Percentiles rank a stretch among this genome's conserved stretches.
phyloP scores from a whole-genome alignment of 2,888 invertebrate species.

The Aporophyla nigra region DNA sequence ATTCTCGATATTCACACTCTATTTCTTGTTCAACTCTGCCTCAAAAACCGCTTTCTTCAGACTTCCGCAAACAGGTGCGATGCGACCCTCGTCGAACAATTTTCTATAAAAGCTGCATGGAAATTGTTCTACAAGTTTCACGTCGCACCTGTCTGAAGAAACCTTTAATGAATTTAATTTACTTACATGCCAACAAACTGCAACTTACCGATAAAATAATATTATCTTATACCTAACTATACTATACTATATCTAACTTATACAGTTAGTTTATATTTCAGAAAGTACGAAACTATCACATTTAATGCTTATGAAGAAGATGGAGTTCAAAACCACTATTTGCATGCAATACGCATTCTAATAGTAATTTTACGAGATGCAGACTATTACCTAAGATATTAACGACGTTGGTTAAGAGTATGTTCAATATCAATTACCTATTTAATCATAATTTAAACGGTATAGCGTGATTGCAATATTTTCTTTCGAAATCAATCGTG shows the following conservation, averaged over 20 bases:
- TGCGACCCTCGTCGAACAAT: too few relatives aligned
- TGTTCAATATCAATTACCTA: slow-evolving; percentile 56
- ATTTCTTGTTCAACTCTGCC: background rate
- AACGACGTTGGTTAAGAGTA: slow-evolving; percentile 32
- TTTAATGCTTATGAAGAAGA: background rate
- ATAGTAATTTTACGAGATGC: slow-evolving; percentile 20
- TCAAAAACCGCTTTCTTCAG: background rate
- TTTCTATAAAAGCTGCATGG: too few relatives aligned
- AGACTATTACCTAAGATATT: slow-evolving; percentile 36
- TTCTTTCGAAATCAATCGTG: slow-evolving; percentile 69
- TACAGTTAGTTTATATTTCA: slow-evolving; percentile 2
- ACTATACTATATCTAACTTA: too few relatives aligned
- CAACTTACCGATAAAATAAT: background rate
- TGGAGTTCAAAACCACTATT: slow-evolving; percentile 11
- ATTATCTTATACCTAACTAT: too few relatives aligned
- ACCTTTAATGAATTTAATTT: background rate
- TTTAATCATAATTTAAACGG: slow-evolving; percentile 63
- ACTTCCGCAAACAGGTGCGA: background rate
- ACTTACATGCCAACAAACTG: background rate
- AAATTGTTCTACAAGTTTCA: too few relatives aligned
- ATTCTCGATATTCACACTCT: background rate
- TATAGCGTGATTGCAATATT: slow-evolving; percentile 65
- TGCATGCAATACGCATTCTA: slow-evolving; percentile 18
- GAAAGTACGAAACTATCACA: slow-evolving; percentile 9
- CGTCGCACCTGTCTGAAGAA: too few relatives aligned